Evolutionary conservation across 2,113 vertebrate species (phyloP).

Genomic region (Mungos mungo): DNA sequence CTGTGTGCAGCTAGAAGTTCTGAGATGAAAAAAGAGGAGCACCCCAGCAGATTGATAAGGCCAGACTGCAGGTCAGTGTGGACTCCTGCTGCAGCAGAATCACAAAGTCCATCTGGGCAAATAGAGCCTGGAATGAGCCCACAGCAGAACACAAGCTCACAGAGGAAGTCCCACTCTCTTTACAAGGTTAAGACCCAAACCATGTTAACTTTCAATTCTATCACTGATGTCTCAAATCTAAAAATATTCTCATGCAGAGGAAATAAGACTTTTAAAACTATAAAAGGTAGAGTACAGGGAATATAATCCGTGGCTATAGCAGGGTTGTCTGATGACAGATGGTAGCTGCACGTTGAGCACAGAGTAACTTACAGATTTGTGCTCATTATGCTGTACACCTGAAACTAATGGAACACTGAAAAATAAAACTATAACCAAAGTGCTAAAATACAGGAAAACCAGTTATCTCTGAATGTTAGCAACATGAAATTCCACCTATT

Average conservation of each 20-base stretch:
- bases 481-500: not conserved
- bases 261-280: not conserved
- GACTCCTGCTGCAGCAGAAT: not conserved
- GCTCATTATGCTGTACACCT: not conserved
- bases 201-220: not conserved
- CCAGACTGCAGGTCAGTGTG: not conserved
- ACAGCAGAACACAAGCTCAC: not conserved
- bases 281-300: not conserved
- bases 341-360: not conserved
- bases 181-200: not conserved
- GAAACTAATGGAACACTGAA: not conserved
- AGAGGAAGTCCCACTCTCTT: not conserved
- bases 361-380: not conserved
- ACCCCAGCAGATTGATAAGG: not conserved
- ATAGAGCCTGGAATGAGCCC: not conserved
- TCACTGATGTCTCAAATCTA: constrained; percentile 19
- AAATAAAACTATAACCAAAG: constrained; percentile 29
- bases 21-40: not conserved
- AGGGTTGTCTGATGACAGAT: not conserved
- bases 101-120: not conserved
- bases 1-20: not conserved
- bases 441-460: not conserved
- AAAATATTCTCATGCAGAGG: not conserved
- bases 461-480: not conserved
- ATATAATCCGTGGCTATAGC: not conserved